A percentile compares a stretch with the other conserved stretches of the same genome.
Evolutionary conservation across 2,113 vertebrate species (phyloP).

Genomic region (Pavo muticus): DNA sequence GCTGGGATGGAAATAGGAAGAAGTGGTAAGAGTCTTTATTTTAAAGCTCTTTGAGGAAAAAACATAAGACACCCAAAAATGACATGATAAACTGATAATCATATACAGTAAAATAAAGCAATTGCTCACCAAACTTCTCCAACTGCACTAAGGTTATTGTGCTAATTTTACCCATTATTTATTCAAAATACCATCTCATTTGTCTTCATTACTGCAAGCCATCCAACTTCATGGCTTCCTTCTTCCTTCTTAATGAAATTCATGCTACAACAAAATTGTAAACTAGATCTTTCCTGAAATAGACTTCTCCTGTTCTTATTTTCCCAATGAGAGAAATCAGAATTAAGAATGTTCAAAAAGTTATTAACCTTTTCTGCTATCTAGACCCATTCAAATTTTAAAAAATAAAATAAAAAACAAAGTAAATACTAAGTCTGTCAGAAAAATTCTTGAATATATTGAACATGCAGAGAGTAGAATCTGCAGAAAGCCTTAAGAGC

Average conservation of each 20-base stretch:
- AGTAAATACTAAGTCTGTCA: background rate
- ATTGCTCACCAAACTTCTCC: background rate
- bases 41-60: background rate
- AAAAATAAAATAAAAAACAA: background rate
- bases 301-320: background rate
- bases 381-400: background rate
- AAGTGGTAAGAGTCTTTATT: background rate
- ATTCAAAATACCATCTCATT: background rate
- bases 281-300: background rate
- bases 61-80: background rate
- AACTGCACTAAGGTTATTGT: background rate
- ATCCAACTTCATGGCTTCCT: background rate
- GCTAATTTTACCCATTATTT: background rate
- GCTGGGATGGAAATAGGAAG: background rate
- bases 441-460: background rate
- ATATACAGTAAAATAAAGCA: background rate
- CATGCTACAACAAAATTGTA: background rate
- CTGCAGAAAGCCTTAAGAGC: background rate
- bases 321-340: background rate
- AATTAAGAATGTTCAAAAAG: background rate
- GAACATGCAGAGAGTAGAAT: background rate
- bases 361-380: background rate
- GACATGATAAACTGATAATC: background rate
- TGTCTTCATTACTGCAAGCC: background rate
- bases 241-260: background rate